Percentiles rank a stretch among this genome's conserved stretches.
Conservation (phyloP, 2,797 vertebrate genomes). For the Thalassophryne amazonica region DNA sequence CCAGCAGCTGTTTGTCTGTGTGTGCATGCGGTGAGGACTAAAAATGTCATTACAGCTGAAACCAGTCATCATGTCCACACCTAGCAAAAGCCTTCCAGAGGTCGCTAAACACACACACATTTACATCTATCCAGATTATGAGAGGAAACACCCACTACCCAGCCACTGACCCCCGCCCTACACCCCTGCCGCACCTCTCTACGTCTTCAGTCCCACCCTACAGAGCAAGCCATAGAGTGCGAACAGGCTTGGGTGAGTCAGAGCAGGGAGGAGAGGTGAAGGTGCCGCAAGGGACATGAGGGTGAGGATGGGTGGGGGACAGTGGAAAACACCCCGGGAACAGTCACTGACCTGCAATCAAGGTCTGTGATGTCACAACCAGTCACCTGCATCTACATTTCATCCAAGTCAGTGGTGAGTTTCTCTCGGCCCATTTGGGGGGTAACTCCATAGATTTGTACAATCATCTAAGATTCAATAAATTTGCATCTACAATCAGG, state of each 20-base stretch:
- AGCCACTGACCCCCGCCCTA: conserved; percentile 33
- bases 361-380: conserved; percentile 33
- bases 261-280: conserved; percentile 29
- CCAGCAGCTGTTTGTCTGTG: conserved; percentile 38
- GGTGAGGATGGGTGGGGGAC: conserved; percentile 24
- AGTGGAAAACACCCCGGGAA: conserved; percentile 44
- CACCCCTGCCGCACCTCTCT: conserved; percentile 6
- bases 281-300: conserved; percentile 7
- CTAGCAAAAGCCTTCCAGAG: conserved; percentile 56
- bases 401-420: conserved; percentile 46
- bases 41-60: conserved; percentile 50
- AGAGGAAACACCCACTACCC: conserved; percentile 53
- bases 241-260: conserved; percentile 49
- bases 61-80: conserved; percentile 56
- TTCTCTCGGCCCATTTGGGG: conserved; percentile 43
- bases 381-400: conserved; percentile 43
- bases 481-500: no score
- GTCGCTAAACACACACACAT: conserved; percentile 34
- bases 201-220: conserved; percentile 8
- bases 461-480: no score
- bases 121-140: conserved; percentile 29
- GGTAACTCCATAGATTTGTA: no score
- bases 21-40: conserved; percentile 15
- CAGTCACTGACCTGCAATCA: conserved; percentile 20
- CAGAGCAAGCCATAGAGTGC: conserved; percentile 31